phyloP scores from a whole-genome alignment of 2,888 invertebrate species.

The Meiosimyza platycephala region DNA sequence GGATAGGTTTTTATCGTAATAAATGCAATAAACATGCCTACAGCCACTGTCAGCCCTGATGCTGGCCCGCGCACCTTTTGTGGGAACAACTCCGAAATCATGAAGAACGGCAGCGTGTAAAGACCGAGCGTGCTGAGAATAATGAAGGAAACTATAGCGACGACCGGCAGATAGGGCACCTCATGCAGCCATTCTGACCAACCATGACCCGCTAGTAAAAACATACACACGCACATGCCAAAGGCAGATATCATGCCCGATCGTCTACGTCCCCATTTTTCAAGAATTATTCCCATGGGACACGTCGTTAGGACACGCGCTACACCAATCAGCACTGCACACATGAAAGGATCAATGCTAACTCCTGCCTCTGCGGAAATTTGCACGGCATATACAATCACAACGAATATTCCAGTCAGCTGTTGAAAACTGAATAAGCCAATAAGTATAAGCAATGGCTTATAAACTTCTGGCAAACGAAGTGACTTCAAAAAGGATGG shows the following conservation, averaged over 20 bases:
- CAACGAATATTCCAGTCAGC: conserved; percentile 78
- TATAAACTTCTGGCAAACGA: conserved; percentile 63
- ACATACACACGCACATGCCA: conserved; percentile 73
- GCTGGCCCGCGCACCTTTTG: conserved; percentile 74
- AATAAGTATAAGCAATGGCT: conserved; percentile 69
- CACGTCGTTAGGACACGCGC: conserved; percentile 74
- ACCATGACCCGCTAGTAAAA: conserved; percentile 69
- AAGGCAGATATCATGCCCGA: conserved; percentile 75
- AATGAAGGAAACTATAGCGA: conserved; percentile 62
- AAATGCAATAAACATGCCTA: conserved; percentile 75
- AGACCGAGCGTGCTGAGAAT: conserved; percentile 69
- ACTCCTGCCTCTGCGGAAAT: conserved; percentile 74
- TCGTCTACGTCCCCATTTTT: conserved; percentile 73
- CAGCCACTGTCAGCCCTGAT: conserved; percentile 75
- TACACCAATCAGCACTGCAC: conserved; percentile 75
- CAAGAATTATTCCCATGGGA: conserved; percentile 73
- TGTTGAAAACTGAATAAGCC: conserved; percentile 76
- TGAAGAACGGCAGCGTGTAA: conserved; percentile 78
- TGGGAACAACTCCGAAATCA: conserved; percentile 80
- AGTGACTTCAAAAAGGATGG: conserved; percentile 54
- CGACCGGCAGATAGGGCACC: conserved; percentile 59
- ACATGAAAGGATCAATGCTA: conserved; percentile 74
- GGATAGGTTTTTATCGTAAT: conserved; percentile 77
- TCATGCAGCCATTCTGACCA: conserved; percentile 58
- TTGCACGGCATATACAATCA: conserved; percentile 78